Evolutionary conservation across 2,113 vertebrate genomes (phyloP).

Genomic region (Phyllostomus discolor): DNA sequence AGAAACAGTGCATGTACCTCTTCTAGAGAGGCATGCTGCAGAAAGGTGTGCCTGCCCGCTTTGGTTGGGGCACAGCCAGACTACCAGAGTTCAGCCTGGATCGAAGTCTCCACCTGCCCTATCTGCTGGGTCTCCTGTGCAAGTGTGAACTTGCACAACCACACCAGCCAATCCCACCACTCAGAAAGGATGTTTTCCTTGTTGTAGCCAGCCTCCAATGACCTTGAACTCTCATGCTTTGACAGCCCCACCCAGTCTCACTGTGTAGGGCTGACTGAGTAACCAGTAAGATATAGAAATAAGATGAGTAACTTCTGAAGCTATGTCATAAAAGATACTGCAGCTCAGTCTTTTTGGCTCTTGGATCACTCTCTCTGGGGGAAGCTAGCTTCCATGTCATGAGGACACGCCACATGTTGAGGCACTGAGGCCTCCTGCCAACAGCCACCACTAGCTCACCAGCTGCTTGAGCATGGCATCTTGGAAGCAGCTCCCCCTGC

Average conservation of each 20-base stretch:
- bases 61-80: not conserved
- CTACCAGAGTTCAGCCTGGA: not conserved
- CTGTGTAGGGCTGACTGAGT: not conserved
- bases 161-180: not conserved
- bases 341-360: not conserved
- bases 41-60: not conserved
- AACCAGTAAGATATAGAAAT: not conserved
- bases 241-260: not conserved
- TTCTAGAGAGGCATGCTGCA: not conserved
- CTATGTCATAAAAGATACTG: not conserved
- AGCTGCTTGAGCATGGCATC: fast-evolving
- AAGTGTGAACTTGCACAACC: not conserved
- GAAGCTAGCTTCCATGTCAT: not conserved
- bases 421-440: not conserved
- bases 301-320: not conserved
- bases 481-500: not conserved
- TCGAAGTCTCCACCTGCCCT: not conserved
- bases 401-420: not conserved
- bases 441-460: not conserved
- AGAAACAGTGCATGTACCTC: not conserved
- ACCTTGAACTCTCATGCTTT: not conserved
- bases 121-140: not conserved
- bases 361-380: not conserved
- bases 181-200: not conserved
- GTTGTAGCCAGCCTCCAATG: not conserved